A percentile compares a stretch with the other conserved stretches of the same genome.
Conservation (phyloP, 2,888 invertebrate species). For the Eupelmus urozonus region DNA sequence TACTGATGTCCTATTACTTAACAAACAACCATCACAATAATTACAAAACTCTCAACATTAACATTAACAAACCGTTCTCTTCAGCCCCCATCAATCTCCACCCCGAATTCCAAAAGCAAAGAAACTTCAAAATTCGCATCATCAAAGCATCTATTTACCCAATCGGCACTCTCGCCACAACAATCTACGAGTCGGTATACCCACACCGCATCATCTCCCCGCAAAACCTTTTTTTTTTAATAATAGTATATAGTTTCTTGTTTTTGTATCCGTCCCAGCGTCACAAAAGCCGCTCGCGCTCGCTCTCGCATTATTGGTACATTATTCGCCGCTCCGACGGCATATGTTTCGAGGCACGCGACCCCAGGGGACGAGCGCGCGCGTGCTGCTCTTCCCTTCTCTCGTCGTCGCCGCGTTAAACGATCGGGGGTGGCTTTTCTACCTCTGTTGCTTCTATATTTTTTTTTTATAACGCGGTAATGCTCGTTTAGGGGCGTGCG, state of each 20-base stretch:
- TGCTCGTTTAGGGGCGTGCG: slow-evolving; percentile 39
- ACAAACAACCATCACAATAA: too few relatives aligned
- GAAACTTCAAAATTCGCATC: too few relatives aligned
- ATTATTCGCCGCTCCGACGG: slow-evolving; percentile 35
- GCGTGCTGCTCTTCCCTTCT: slow-evolving; percentile 1
- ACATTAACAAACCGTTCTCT: too few relatives aligned
- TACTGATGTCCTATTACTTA: too few relatives aligned
- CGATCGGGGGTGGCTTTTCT: slow-evolving; percentile 43
- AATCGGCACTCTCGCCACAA: not conserved
- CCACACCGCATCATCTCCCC: not conserved
- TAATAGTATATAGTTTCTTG: slow-evolving; percentile 54
- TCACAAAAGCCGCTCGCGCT: not conserved
- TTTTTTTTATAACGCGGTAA: slow-evolving; percentile 22
- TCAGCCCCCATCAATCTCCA: too few relatives aligned
- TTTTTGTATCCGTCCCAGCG: slow-evolving; percentile 17
- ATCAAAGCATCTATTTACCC: too few relatives aligned
- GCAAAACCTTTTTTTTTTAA: slow-evolving; percentile 5
- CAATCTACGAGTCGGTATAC: not conserved
- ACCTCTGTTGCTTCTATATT: not conserved
- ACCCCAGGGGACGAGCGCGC: slow-evolving; percentile 20
- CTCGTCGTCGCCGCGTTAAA: slow-evolving; percentile 34
- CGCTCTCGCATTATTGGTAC: slow-evolving; percentile 40
- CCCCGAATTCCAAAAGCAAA: too few relatives aligned
- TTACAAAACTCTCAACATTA: too few relatives aligned
- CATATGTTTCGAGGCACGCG: slow-evolving; percentile 46